Evolutionary conservation across 2,888 invertebrate species (phyloP), one percentile per base, ranked within the genome.

Genomic region (Chalcis sispes): DNA sequence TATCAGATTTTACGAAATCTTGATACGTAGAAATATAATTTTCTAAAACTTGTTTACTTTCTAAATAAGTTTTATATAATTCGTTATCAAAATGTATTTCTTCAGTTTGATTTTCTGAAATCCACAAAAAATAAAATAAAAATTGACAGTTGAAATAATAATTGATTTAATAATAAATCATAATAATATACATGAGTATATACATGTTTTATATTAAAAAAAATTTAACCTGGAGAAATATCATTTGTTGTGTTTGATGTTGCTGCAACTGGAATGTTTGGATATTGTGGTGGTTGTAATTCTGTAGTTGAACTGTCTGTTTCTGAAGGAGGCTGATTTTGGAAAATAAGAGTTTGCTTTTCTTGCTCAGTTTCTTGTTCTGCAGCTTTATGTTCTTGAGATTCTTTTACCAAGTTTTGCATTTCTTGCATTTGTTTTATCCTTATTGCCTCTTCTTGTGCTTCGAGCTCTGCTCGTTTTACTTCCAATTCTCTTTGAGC

Each of bases 11-110:
- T 73, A 92, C 84, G 54, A 96, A 89, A 0, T 91, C 91, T 74
- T 91, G 91, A 77, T 93, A 93, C 61, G 89, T 90, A 52, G 89
- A 89, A 81, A 91, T 91, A 88, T 93, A 93, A 64, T 90, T 89
- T 20, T 91, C 89, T 67, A 94, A 89, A 81, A 92, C 92, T 1
- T 89, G 88, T 84, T 91, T 90, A 0, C 93, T 90, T 72, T 91
- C 90, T 59, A 90, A 84, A 85, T 92, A 95, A 70, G 91, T 89
- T 65, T 89, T 89, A 66, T 93, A 90, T 48, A 91, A 90, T 46
- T 89, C 88, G 48, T 88, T 82, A 81, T 90, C 92, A 40, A 77
- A 65, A 52, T 77, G 72, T 25, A 69, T 59, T 78, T 81, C 79
- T 72, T 80, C 79, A 73, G 62, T 5, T 66, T 40, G 10, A 20